These are phyloP conservation scores for Apamea sordens DNA, from an alignment of 2,888 invertebrate genomes.

Conservation along the genomic window DNA sequence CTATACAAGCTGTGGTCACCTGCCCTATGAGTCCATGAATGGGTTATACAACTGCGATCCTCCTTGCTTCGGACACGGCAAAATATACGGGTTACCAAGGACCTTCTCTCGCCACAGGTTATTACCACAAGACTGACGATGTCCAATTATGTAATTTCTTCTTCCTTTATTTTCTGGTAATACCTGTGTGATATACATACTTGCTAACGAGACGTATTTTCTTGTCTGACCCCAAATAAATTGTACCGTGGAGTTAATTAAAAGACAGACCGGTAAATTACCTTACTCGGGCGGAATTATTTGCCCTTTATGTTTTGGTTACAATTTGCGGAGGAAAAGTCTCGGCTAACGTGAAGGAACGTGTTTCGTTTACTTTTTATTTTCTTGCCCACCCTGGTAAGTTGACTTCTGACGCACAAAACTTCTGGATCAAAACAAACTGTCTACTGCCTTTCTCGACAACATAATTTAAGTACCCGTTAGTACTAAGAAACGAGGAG, in stretches of 20 bases:
- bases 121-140: not conserved
- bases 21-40: not conserved
- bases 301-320: constrained; percentile 30
- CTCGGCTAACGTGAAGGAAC: not conserved
- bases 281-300: constrained; percentile 31
- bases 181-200: not conserved
- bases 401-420: no score
- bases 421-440: not conserved
- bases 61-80: not conserved
- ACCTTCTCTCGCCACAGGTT: no score
- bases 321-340: constrained; percentile 18
- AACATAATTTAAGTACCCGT: not conserved
- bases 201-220: constrained; percentile 34
- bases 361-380: not conserved
- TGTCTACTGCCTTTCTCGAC: not conserved
- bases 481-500: not conserved
- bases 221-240: constrained; percentile 39
- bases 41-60: not conserved
- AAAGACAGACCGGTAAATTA: constrained; percentile 49
- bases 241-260: constrained; percentile 46
- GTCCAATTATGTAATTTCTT: constrained; percentile 8
- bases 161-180: not conserved
- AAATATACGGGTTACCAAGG: not conserved
- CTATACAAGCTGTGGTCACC: not conserved
- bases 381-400: not conserved